Evolutionary conservation across 2,113 vertebrate species (phyloP).

Genomic region (Scolopax mira): DNA sequence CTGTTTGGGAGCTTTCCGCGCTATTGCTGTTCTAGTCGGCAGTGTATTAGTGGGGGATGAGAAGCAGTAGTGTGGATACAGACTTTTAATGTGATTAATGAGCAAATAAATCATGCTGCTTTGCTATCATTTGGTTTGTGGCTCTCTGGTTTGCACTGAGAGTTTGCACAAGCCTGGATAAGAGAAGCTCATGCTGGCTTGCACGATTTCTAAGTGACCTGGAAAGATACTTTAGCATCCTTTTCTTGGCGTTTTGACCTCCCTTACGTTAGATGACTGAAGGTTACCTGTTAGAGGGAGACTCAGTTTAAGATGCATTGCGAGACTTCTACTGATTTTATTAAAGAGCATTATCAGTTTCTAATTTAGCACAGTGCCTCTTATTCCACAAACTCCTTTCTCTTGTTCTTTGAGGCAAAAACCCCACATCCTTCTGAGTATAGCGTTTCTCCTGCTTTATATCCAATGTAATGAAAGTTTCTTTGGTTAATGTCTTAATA

Average conservation of each 20-base stretch:
- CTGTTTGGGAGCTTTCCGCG: background rate
- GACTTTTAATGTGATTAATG: background rate
- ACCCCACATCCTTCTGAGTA: background rate
- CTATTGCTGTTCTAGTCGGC: too few relatives aligned
- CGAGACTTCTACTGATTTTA: background rate
- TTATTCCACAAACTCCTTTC: background rate
- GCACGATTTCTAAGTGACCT: background rate
- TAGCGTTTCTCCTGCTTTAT: background rate
- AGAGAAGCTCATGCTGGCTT: background rate
- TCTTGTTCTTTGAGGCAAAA: background rate
- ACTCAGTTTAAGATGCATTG: background rate
- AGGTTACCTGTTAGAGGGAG: background rate
- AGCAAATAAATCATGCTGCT: background rate
- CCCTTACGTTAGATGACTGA: background rate
- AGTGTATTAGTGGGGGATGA: background rate
- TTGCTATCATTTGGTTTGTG: background rate
- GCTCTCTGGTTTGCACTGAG: background rate
- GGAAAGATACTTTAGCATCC: background rate
- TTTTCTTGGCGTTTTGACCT: background rate
- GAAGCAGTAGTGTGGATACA: background rate
- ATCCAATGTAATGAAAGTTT: background rate
- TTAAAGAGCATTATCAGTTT: background rate
- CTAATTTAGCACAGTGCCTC: background rate
- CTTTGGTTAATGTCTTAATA: background rate
- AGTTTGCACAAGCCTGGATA: background rate